phyloP scores from a whole-genome alignment of 1,140 invertebrate genomes.

The Aculops lycopersici region DNA sequence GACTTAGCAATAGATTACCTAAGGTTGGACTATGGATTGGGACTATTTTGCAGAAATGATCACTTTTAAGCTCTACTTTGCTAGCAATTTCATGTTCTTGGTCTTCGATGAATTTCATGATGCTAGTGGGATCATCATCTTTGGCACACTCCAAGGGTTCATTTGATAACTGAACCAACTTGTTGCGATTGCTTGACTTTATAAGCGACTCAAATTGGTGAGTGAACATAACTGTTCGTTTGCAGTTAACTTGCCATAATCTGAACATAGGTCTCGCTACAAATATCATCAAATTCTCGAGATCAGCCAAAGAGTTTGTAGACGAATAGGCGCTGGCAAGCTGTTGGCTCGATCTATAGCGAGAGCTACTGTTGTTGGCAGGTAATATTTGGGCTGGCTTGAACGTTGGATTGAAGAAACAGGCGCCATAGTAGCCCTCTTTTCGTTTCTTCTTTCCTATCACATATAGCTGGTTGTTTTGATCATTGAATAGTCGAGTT shows the following conservation, averaged over 20 bases:
- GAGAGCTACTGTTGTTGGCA: neutral
- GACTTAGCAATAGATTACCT: neutral
- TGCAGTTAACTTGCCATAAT: neutral
- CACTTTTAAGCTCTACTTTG: neutral
- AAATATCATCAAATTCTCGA: neutral
- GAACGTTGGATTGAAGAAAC: neutral
- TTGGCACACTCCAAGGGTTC: neutral
- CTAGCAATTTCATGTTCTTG: neutral
- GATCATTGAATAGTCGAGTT: neutral
- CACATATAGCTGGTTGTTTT: neutral
- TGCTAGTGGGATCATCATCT: neutral
- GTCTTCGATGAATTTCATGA: neutral
- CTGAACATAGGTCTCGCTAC: neutral
- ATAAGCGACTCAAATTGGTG: neutral
- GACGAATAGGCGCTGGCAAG: neutral
- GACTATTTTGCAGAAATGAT: neutral
- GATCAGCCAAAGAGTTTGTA: neutral
- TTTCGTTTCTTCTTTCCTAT: neutral
- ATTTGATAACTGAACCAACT: neutral
- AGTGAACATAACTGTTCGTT: neutral
- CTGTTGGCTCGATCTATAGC: neutral
- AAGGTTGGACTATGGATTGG: neutral
- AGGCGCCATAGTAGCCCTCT: neutral
- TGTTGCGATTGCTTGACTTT: neutral
- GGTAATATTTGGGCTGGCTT: neutral